These are phyloP conservation scores for Tribolium castaneum DNA, from an alignment of 1,140 invertebrate species.

Conservation along the genomic window DNA sequence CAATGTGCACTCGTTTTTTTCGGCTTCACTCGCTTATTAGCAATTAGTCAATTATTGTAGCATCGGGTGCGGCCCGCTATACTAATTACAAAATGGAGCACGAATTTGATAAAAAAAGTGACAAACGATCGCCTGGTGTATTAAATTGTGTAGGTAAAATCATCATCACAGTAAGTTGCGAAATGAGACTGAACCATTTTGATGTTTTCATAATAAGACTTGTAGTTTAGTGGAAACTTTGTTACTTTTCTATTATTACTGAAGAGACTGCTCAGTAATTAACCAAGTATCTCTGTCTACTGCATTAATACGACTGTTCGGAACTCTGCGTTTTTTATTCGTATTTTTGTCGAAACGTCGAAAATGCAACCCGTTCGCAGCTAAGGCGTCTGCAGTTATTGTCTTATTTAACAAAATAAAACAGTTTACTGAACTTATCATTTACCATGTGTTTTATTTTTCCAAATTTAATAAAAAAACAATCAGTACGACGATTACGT, in stretches of 20 bases:
- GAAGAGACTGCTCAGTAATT: background rate
- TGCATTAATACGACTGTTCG: background rate
- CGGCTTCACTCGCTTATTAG: conserved; percentile 11
- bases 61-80: background rate
- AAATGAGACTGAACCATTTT: conserved; percentile 22
- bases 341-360: background rate
- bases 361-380: background rate
- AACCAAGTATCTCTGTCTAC: background rate
- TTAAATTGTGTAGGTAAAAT: background rate
- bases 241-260: background rate
- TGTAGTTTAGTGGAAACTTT: background rate
- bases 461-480: too few species aligned
- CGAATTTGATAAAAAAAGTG: background rate
- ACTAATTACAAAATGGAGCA: background rate
- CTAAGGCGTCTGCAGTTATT: background rate
- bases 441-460: background rate
- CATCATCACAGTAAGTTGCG: background rate
- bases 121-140: background rate
- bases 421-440: background rate
- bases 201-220: background rate
- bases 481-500: too few species aligned
- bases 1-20: background rate
- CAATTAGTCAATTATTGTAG: conserved; percentile 18
- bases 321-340: background rate
- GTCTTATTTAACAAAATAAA: background rate